Evolutionary conservation across 2,113 vertebrate genomes (phyloP).

Genomic region (Zapornia atra): DNA sequence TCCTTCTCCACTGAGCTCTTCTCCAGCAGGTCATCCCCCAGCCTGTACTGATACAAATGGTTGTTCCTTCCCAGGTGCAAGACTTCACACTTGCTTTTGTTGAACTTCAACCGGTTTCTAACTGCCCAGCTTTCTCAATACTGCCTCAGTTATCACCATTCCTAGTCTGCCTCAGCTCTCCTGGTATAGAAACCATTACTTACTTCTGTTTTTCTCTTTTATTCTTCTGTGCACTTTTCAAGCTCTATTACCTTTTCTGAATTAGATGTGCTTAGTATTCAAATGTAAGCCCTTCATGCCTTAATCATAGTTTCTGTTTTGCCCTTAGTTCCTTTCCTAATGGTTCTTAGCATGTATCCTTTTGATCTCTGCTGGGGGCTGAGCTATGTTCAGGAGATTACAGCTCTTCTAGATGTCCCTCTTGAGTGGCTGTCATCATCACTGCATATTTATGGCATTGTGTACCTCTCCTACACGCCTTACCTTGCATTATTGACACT

Average conservation of each 20-base stretch:
- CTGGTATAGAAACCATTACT: not conserved
- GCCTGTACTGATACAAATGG: too few relatives aligned
- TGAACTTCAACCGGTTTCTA: too few relatives aligned
- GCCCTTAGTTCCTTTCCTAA: not conserved
- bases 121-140: too few relatives aligned
- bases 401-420: not conserved
- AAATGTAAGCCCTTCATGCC: not conserved
- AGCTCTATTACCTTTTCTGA: not conserved
- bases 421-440: not conserved
- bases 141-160: not conserved
- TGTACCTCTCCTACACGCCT: not conserved
- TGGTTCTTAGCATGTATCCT: not conserved
- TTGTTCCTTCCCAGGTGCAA: too few relatives aligned
- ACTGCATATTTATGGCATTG: not conserved
- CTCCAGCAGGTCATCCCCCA: too few relatives aligned
- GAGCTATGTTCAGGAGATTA: not conserved
- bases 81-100: too few relatives aligned
- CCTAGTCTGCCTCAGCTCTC: not conserved
- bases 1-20: too few relatives aligned
- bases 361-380: not conserved
- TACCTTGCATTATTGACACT: not conserved
- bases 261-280: not conserved
- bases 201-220: not conserved
- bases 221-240: not conserved
- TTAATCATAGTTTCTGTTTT: not conserved